These are phyloP conservation scores for Volucella inanis DNA, from an alignment of 2,888 invertebrate species.

Conservation along the genomic window DNA sequence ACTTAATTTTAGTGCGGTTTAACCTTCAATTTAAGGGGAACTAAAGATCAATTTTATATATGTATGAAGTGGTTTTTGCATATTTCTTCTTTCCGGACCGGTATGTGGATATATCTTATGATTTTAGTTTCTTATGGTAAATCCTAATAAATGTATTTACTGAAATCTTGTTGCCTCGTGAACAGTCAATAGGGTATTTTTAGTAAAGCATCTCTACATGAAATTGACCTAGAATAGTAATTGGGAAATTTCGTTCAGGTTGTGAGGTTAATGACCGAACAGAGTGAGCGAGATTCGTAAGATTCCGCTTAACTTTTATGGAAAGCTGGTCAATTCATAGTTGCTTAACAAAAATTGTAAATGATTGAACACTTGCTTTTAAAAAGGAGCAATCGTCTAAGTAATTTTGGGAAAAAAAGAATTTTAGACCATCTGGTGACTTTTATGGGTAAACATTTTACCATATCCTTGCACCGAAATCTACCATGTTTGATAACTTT, in stretches of 20 bases:
- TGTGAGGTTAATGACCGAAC: slow-evolving; percentile 12
- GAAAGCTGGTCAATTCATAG: not conserved
- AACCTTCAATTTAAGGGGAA: too few species aligned
- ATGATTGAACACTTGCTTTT: too few species aligned
- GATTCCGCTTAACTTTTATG: not conserved
- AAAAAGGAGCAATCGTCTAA: too few species aligned
- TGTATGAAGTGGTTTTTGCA: not conserved
- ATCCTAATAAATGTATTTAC: too few species aligned
- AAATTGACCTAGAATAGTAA: slow-evolving; percentile 21
- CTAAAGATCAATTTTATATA: not conserved
- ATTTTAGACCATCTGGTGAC: too few species aligned
- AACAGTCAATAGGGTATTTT: slow-evolving; percentile 31
- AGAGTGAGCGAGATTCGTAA: not conserved
- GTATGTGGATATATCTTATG: not conserved
- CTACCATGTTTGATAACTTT: too few species aligned
- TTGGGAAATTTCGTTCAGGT: not conserved
- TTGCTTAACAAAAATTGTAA: too few species aligned
- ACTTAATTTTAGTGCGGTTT: slow-evolving; percentile 7
- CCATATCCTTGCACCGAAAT: too few species aligned
- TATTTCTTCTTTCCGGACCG: slow-evolving; percentile 5
- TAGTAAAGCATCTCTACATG: slow-evolving; percentile 13
- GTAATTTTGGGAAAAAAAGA: too few species aligned
- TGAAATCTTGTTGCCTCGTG: slow-evolving; percentile 32
- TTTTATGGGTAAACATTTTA: too few species aligned
- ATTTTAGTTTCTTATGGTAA: too few species aligned